These are phyloP conservation scores for Protobothrops mucrosquamatus DNA, from an alignment of 2,113 vertebrate species.

Conservation along the genomic window DNA sequence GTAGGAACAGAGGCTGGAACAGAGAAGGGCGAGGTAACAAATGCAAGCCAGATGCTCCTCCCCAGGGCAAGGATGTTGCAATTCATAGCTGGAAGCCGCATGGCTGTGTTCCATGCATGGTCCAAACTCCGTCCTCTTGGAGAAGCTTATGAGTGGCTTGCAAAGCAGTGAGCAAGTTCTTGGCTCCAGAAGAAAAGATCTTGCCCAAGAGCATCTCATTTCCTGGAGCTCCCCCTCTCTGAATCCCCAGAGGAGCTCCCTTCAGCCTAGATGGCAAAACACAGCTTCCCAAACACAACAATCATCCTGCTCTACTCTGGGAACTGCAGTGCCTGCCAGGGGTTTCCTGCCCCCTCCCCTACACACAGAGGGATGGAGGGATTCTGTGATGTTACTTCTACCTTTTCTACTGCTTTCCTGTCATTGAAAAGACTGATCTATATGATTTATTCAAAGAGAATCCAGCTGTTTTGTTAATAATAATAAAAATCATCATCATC, in stretches of 20 bases:
- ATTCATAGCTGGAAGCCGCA: neutral
- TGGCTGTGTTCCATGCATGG: constrained; percentile 3
- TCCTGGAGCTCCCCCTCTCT: neutral
- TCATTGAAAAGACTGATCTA: neutral
- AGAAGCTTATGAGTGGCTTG: constrained; percentile 18
- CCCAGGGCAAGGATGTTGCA: neutral
- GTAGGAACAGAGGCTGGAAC: neutral
- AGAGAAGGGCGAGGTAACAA: neutral
- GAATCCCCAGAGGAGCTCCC: neutral
- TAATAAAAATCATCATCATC: neutral
- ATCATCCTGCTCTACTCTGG: neutral
- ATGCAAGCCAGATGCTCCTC: neutral
- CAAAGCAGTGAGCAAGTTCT: neutral
- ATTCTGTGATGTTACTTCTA: neutral
- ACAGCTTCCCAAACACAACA: neutral
- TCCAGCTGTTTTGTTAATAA: neutral
- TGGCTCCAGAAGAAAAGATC: constrained; percentile 24
- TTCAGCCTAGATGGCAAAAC: constrained; percentile 19
- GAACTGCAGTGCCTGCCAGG: neutral
- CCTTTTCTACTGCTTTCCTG: neutral
- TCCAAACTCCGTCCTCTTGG: constrained; percentile 13
- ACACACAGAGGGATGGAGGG: neutral
- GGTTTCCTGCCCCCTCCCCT: neutral
- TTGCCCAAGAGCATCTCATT: constrained; percentile 21
- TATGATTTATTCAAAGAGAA: neutral